Evolutionary conservation across 2,888 invertebrate genomes (phyloP), one percentile per base, ranked within the genome.

Genomic region (Pollenia amentaria): DNA sequence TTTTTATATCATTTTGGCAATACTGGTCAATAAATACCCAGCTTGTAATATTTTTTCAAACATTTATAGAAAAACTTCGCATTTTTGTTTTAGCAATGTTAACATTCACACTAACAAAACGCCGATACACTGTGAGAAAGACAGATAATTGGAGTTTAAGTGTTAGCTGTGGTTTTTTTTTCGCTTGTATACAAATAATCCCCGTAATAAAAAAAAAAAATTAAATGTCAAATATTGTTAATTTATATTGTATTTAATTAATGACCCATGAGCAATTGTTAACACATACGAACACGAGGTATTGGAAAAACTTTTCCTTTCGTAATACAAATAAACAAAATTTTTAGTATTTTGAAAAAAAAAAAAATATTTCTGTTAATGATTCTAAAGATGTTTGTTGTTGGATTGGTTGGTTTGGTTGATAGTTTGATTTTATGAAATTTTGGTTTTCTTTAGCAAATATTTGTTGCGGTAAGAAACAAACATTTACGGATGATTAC

Each of bases 401-500:
- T n/a, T 38, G n/a, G n/a, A n/a, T 51, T 16, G 3, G 0, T n/a
- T 42, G n/a, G 9, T 38, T 42, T 16, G 11, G 2, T 48, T 42
- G 42, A 14, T 21, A 10, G 38, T 12, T 48, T 38, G 21, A 55
- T 29, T 40, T 75, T 76, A 8, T 44, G 11, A 42, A 48, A 11
- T 46, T 48, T 60, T 60, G 16, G 21, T 2, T 48, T 67, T 70
- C 14, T 21, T 55, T 21, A 7, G 29, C 65, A 73, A 73, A 73
- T 57, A 57, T 81, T 67, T 51, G n/a, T 40, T 46, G 48, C 16
- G 40, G n/a, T 2, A 12, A 1, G 38, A 62, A 70, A 44, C 16
- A 82, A 69, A 69, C 46, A 55, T 55, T 67, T 65, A 16, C 55
- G 11, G 65, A 72, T 79, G 80, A 87, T 84, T 72, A 77, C 76